Percentiles rank a stretch among this genome's conserved stretches.
Evolutionary conservation across 2,113 vertebrate species (phyloP).

Genomic region (Hemichromis elongatus): DNA sequence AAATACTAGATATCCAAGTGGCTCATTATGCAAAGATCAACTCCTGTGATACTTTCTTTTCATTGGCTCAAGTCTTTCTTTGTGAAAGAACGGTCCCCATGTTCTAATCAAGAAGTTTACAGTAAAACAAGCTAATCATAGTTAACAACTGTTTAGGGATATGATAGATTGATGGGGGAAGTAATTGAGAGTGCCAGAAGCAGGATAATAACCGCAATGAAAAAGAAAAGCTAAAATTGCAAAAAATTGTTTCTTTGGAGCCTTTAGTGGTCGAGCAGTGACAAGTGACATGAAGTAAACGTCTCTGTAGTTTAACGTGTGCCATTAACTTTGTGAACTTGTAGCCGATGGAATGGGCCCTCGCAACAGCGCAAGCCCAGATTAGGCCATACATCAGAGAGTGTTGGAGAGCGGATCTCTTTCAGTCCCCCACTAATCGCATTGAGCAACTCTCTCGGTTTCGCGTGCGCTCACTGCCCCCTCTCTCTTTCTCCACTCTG

Average conservation of each 20-base stretch:
- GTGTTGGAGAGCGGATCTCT: constrained; percentile 48
- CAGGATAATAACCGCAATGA: neutral
- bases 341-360: constrained; percentile 24
- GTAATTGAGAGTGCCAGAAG: neutral
- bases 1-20: constrained; percentile 23
- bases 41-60: neutral
- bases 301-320: constrained; percentile 18
- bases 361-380: constrained; percentile 32
- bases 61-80: neutral
- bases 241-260: constrained; percentile 2
- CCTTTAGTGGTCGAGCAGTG: neutral
- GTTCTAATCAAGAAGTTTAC: neutral
- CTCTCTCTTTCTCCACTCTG: constrained; percentile 33
- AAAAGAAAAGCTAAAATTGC: neutral
- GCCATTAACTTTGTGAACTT: constrained; percentile 55
- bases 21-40: constrained; percentile 19
- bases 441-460: constrained; percentile 45
- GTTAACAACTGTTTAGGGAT: neutral
- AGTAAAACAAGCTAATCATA: neutral
- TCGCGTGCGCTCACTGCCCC: constrained; percentile 19
- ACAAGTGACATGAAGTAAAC: neutral
- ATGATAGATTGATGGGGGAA: neutral
- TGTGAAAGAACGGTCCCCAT: neutral
- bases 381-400: constrained; percentile 66
- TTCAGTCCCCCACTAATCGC: constrained; percentile 59